A percentile compares a stretch with the other conserved stretches of the same genome.
Evolutionary conservation across 37 sponge, comb jelly and placozoan species (phyloP).

Genomic region (Halisarca cf. caerulea): DNA sequence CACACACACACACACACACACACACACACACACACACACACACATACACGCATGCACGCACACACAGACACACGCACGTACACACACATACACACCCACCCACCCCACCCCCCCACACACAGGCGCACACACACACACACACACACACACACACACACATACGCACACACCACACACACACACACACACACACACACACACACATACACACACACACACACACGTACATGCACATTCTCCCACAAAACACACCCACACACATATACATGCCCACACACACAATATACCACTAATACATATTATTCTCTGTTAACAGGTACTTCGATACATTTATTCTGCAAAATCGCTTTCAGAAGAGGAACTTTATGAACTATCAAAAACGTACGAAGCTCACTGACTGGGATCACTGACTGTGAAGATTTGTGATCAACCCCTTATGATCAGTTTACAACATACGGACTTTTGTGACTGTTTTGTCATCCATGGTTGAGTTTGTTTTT

Average conservation of each 20-base stretch:
- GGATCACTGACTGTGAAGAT: too few relatives aligned
- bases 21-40: background rate
- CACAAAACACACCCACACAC: background rate
- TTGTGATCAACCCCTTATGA: too few relatives aligned
- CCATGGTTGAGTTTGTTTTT: too few relatives aligned
- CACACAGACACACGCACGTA: background rate
- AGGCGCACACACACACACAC: background rate
- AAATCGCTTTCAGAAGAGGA: constrained; percentile 64
- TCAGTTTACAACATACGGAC: too few relatives aligned
- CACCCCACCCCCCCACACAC: background rate
- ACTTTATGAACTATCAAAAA: constrained; percentile 58
- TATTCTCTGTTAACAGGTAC: constrained; percentile 34
- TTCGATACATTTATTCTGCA: constrained; percentile 59
- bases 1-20: constrained; percentile 8
- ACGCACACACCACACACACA: background rate
- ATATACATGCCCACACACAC: background rate
- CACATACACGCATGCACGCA: background rate
- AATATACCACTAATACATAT: background rate
- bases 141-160: constrained; percentile 4
- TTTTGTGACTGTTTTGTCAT: too few relatives aligned
- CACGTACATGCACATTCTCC: background rate
- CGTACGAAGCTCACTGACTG: too few relatives aligned
- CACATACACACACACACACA: background rate
- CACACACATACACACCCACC: constrained; percentile 7
- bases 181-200: background rate